A percentile compares a stretch with the other conserved stretches of the same genome.
Evolutionary conservation across 2,797 vertebrate species (phyloP).

Genomic region (Acipenser oxyrinchus): DNA sequence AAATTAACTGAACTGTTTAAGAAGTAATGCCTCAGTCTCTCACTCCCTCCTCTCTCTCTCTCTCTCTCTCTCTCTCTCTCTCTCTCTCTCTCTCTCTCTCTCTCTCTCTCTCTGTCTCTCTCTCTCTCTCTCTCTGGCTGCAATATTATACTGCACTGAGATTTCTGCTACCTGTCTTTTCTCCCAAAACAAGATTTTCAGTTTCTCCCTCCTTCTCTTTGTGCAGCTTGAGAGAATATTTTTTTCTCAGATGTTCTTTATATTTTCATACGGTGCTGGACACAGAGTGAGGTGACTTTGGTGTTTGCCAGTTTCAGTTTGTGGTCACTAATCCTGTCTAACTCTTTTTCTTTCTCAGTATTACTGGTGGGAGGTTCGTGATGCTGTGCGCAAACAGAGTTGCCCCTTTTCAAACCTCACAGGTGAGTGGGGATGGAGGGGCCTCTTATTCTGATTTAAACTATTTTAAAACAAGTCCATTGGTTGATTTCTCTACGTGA

Average conservation of each 20-base stretch:
- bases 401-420: constrained; percentile 44
- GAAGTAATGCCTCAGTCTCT: neutral
- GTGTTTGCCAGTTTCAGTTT: no score
- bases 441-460: neutral
- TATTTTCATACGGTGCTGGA: no score
- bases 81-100: neutral
- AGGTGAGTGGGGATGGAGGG: constrained; percentile 28
- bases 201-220: constrained; percentile 27
- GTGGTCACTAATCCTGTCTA: neutral
- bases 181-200: constrained; percentile 26
- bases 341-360: constrained; percentile 32
- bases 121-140: neutral
- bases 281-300: no score
- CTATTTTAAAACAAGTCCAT: neutral
- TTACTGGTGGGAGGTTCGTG: constrained; percentile 32
- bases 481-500: neutral
- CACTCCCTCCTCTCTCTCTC: neutral
- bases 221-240: neutral
- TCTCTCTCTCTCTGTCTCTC: neutral
- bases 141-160: no score
- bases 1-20: no score
- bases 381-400: constrained; percentile 18
- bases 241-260: no score
- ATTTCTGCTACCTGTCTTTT: constrained; percentile 5
- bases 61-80: neutral